Base-by-base conservation (phyloP, 1,140 invertebrate species). In the Belonocnema kinseyi region DNA sequence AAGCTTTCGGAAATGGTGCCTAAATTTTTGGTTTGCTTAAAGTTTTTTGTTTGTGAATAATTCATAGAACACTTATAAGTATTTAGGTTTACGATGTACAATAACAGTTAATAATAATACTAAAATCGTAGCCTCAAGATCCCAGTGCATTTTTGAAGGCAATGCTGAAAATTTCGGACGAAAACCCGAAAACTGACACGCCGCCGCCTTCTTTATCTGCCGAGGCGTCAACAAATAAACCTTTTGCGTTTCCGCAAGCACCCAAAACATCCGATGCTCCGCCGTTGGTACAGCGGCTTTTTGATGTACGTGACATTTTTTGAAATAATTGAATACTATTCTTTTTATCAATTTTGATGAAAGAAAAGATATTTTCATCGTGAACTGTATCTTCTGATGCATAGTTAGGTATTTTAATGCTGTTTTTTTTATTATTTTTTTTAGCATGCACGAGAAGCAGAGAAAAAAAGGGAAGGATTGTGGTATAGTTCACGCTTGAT, bases 81-180 rank as follows among this genome's bases (percentile, higher is more conserved):
- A n/a, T 21, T 26, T 21, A 16, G 13, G 21, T 74, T 53, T 74
- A 17, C 33, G 51, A 14, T 73, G 53, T 56, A 40, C 17, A 0
- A 72, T 50, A 70, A 26, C 33, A 61, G 73, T 53, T 78, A 76
- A 77, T 75, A 77, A 78, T 77, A 78, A 80, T 78, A 40, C 80
- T 76, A 77, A 54, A 75, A 76, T 74, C 78, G 58, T 77, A 88
- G 82, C 83, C 86, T n/a, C 88, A 88, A 82, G 90, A 91, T 80
- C 90, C 88, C 16, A 91, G 90, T 71, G 90, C 89, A 40, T 88
- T 90, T 75, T 85, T 91, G 74, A 91, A 90, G 77, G 90, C 89
- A 21, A 81, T 91, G 77, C 76, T 91, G 76, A 91, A 90, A 82
- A 91, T 91, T 76, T 78, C 87, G 1, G 87, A 90, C 46, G 88